phyloP scores from a whole-genome alignment of 2,888 invertebrate species.

The Chrysomela aeneicollis region DNA sequence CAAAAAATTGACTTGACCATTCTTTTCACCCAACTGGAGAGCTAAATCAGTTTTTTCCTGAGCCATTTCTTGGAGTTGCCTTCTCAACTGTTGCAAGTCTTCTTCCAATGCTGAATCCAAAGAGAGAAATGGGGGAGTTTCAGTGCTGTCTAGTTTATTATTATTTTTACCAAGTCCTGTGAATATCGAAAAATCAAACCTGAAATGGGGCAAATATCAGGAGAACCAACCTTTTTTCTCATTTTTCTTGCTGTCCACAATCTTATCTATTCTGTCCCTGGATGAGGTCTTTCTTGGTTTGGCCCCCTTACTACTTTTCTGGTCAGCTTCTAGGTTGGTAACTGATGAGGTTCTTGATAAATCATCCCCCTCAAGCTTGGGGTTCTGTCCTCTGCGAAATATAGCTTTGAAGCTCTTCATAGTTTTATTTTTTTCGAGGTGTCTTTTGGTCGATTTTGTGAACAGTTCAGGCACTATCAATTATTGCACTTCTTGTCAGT shows the following conservation, averaged over 20 bases:
- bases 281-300: slow-evolving; percentile 61
- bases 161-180: slow-evolving; percentile 54
- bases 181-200: slow-evolving; percentile 3
- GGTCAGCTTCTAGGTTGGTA: slow-evolving; percentile 71
- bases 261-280: slow-evolving; percentile 55
- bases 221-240: slow-evolving; percentile 52
- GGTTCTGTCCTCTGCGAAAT: slow-evolving; percentile 84
- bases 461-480: slow-evolving; percentile 6
- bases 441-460: slow-evolving; percentile 28
- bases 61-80: slow-evolving; percentile 70
- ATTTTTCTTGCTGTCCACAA: slow-evolving; percentile 50
- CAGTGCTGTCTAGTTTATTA: slow-evolving; percentile 51
- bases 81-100: slow-evolving; percentile 71
- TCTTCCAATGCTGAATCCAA: slow-evolving; percentile 61
- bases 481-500: not conserved
- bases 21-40: slow-evolving; percentile 71
- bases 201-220: not conserved
- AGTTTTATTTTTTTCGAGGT: slow-evolving; percentile 56
- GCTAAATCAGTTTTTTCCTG: slow-evolving; percentile 73
- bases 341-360: slow-evolving; percentile 71
- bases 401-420: slow-evolving; percentile 93
- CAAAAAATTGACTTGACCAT: slow-evolving; percentile 72
- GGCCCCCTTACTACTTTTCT: slow-evolving; percentile 64
- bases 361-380: slow-evolving; percentile 60
- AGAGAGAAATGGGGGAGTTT: slow-evolving; percentile 43